These are phyloP conservation scores for Laterallus jamaicensis DNA, from an alignment of 2,113 vertebrate genomes.

Conservation along the genomic window DNA sequence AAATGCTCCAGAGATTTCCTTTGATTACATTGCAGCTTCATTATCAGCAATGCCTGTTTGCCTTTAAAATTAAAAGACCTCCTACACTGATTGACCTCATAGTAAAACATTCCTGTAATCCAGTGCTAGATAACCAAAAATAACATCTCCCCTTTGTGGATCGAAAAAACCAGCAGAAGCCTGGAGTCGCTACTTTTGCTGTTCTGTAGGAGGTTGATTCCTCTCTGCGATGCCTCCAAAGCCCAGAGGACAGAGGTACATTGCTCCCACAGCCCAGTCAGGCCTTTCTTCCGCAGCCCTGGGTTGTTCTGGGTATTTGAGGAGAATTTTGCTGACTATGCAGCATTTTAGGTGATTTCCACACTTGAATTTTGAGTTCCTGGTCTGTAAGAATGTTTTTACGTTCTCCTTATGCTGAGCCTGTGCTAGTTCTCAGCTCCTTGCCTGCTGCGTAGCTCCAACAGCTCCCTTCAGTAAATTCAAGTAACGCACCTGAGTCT, in stretches of 20 bases:
- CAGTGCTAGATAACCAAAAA: constrained; percentile 17
- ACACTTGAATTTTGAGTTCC: neutral
- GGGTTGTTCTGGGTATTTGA: neutral
- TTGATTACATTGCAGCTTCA: constrained; percentile 57
- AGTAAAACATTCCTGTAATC: constrained; percentile 45
- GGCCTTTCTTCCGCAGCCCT: neutral
- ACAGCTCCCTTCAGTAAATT: neutral
- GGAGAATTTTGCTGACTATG: neutral
- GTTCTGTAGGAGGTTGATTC: neutral
- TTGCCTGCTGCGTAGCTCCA: neutral
- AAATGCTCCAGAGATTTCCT: constrained; percentile 42
- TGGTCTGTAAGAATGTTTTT: neutral
- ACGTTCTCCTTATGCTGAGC: neutral
- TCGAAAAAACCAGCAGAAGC: neutral
- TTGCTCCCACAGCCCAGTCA: neutral
- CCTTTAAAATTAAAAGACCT: constrained; percentile 60
- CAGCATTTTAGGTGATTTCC: neutral
- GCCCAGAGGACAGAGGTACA: neutral
- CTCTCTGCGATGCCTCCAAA: neutral
- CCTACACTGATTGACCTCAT: constrained; percentile 20
- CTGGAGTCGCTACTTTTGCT: neutral
- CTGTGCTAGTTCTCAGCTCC: neutral
- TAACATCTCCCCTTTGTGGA: neutral
- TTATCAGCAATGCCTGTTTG: constrained; percentile 63
- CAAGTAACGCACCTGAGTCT: neutral